phyloP scores from a whole-genome alignment of 2,797 vertebrate species.

The Enteromius anoplus region DNA sequence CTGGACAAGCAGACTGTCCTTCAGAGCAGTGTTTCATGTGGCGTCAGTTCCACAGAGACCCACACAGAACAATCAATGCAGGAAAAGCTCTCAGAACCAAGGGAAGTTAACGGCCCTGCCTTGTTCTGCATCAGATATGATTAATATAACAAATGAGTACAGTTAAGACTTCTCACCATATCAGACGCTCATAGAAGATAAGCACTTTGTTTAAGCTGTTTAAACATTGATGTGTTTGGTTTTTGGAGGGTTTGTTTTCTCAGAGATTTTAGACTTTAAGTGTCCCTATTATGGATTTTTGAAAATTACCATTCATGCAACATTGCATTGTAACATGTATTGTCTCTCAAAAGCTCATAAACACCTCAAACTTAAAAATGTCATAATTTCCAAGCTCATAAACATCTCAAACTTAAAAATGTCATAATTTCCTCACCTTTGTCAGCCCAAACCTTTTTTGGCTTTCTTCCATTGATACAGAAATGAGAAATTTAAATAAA shows the following conservation, averaged over 20 bases:
- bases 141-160: slow-evolving; percentile 70
- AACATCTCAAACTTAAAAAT: not conserved
- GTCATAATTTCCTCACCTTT: not conserved
- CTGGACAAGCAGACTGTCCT: slow-evolving; percentile 25
- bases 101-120: slow-evolving; percentile 70
- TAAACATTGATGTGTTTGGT: slow-evolving; percentile 13
- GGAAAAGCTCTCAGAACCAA: slow-evolving; percentile 66
- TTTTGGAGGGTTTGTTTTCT: not conserved
- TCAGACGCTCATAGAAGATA: not conserved
- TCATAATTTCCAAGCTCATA: no score
- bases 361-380: no score
- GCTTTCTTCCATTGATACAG: not conserved
- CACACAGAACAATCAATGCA: slow-evolving; percentile 64
- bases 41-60: slow-evolving; percentile 21
- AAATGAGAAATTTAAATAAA: not conserved
- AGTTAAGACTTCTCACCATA: slow-evolving; percentile 55
- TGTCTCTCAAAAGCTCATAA: no score
- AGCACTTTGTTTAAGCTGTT: slow-evolving; percentile 32
- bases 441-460: not conserved
- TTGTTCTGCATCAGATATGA: slow-evolving; percentile 59
- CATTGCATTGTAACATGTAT: no score
- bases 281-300: no score
- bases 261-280: not conserved
- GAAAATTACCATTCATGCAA: no score
- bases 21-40: slow-evolving; percentile 37